A percentile compares a stretch with the other conserved stretches of the same genome.
phyloP scores from a whole-genome alignment of 2,113 vertebrate species.

The Prolemur simus region DNA sequence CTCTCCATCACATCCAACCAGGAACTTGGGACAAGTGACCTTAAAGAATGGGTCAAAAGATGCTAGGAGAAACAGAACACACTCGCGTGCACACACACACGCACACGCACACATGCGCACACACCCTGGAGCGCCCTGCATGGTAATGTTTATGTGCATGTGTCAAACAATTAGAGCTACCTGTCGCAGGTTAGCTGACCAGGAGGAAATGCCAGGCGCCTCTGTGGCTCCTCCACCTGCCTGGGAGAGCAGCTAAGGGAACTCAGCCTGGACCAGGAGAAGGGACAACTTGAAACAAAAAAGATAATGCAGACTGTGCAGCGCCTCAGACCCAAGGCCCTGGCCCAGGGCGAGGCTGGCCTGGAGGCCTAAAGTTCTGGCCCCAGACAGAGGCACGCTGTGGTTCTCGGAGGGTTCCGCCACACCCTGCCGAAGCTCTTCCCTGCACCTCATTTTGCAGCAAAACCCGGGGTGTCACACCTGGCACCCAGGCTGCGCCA shows the following conservation, averaged over 20 bases:
- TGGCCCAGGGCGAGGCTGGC: neutral
- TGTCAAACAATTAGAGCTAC: neutral
- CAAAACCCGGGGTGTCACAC: neutral
- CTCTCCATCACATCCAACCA: neutral
- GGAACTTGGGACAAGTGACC: neutral
- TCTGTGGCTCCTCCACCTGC: neutral
- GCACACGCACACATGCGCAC: too few species aligned
- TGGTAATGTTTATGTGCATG: neutral
- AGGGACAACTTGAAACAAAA: neutral
- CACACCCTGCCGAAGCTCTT: neutral
- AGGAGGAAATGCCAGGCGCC: neutral
- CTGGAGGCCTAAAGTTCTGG: neutral
- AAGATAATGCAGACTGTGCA: neutral
- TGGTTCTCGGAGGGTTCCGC: neutral
- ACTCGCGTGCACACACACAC: neutral
- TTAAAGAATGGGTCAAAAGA: neutral
- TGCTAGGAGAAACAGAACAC: neutral
- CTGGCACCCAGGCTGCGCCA: neutral
- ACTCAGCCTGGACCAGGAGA: neutral
- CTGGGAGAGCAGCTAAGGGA: neutral
- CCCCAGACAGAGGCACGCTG: neutral
- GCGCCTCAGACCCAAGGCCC: neutral
- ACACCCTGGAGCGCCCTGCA: neutral
- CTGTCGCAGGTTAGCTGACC: neutral
- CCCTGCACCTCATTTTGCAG: neutral